A percentile compares a stretch with the other conserved stretches of the same genome.
Evolutionary conservation across 2,888 invertebrate species (phyloP).

Genomic region (Copidosoma aretas): DNA sequence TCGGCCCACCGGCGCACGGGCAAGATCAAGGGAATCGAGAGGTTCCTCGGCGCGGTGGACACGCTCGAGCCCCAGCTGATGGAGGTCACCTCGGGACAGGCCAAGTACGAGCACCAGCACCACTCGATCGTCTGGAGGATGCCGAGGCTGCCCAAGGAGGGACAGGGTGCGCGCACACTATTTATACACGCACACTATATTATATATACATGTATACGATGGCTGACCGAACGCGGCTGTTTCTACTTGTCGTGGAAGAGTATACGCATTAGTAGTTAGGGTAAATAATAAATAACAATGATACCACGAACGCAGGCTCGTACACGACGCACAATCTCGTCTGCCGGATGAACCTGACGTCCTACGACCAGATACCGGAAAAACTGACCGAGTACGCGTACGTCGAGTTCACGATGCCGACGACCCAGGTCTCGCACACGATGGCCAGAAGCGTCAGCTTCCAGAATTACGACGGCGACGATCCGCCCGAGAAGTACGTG

Average conservation of each 20-base stretch:
- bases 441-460: slow-evolving; percentile 94
- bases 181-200: no score
- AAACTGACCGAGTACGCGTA: slow-evolving; percentile 85
- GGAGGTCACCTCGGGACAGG: slow-evolving; percentile 94
- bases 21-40: slow-evolving; percentile 90
- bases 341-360: slow-evolving; percentile 92
- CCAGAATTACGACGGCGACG: slow-evolving; percentile 82
- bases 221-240: neutral
- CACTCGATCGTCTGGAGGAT: slow-evolving; percentile 98
- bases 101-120: slow-evolving; percentile 99
- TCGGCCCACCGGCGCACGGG: slow-evolving; percentile 73
- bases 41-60: slow-evolving; percentile 90
- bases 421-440: slow-evolving; percentile 93
- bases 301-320: slow-evolving; percentile 74
- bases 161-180: slow-evolving; percentile 78
- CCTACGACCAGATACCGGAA: slow-evolving; percentile 96
- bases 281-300: neutral
- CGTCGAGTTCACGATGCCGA: slow-evolving; percentile 99
- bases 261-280: no score
- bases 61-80: slow-evolving; percentile 89
- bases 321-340: slow-evolving; percentile 97
- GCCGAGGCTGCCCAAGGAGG: slow-evolving; percentile 95
- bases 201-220: no score
- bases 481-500: slow-evolving; percentile 98
- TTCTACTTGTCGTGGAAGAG: neutral